These are phyloP conservation scores for Tokudaia muenninki DNA, from an alignment of 2,797 vertebrate genomes.

Conservation along the genomic window DNA sequence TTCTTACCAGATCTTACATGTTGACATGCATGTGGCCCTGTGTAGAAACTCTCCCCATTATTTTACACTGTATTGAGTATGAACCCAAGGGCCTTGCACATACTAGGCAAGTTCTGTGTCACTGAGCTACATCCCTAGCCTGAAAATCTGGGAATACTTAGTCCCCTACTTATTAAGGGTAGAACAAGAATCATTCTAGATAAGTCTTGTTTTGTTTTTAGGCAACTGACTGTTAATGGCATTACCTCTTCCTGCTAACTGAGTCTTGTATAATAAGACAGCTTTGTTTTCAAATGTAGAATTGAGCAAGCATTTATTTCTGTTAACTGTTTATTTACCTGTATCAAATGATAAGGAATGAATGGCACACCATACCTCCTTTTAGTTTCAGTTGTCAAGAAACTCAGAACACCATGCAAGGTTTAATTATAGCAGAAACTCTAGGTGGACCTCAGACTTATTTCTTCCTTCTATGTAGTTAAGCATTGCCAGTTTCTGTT, in stretches of 20 bases:
- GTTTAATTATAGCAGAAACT: slow-evolving; percentile 40
- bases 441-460: slow-evolving; percentile 21
- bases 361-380: slow-evolving; percentile 37
- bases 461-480: slow-evolving; percentile 49
- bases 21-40: background rate
- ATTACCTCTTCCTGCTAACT: slow-evolving; percentile 29
- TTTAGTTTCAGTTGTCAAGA: slow-evolving; percentile 64
- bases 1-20: background rate
- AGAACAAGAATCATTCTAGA: slow-evolving; percentile 42
- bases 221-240: slow-evolving; percentile 37
- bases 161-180: slow-evolving; percentile 22
- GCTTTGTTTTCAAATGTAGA: slow-evolving; percentile 59
- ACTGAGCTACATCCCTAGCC: background rate
- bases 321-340: slow-evolving; percentile 52
- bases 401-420: slow-evolving; percentile 48
- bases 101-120: background rate
- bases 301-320: slow-evolving; percentile 60
- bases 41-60: background rate
- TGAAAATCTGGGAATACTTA: background rate
- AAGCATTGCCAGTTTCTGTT: slow-evolving; percentile 55
- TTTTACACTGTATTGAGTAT: background rate
- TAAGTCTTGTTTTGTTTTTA: background rate
- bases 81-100: background rate
- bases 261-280: slow-evolving; percentile 58
- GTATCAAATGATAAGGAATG: slow-evolving; percentile 27